phyloP scores from a whole-genome alignment of 2,888 invertebrate species.

The Heliconius sara region DNA sequence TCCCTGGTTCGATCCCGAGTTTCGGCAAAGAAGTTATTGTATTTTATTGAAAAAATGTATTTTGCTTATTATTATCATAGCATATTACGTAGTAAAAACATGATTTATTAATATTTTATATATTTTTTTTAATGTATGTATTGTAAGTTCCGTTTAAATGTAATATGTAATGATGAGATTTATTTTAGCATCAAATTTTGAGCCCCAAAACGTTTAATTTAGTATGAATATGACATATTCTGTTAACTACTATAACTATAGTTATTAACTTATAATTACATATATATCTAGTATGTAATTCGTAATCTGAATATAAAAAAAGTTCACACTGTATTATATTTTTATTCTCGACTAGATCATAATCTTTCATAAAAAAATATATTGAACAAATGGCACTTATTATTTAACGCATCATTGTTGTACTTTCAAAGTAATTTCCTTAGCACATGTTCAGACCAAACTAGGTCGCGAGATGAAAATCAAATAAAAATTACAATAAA shows the following conservation, averaged over 20 bases:
- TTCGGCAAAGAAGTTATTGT: background rate
- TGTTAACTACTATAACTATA: too few species aligned
- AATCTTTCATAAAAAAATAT: background rate
- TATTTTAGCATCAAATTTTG: too few species aligned
- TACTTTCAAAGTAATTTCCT: background rate
- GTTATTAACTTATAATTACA: too few species aligned
- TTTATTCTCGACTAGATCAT: background rate
- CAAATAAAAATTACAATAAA: background rate
- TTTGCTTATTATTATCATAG: too few species aligned
- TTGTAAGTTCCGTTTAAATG: too few species aligned
- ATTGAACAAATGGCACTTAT: background rate
- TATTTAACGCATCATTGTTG: background rate
- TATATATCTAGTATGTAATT: too few species aligned
- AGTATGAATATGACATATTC: too few species aligned
- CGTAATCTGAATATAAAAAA: background rate
- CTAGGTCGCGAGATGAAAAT: background rate
- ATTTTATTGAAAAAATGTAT: background rate
- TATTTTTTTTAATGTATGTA: too few species aligned
- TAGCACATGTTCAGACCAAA: background rate
- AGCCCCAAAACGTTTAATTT: too few species aligned
- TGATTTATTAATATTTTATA: too few species aligned
- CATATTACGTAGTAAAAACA: too few species aligned
- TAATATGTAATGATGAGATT: too few species aligned
- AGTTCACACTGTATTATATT: background rate
- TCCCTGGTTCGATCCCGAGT: constrained; percentile 12